Evolutionary conservation across 2,888 invertebrate species (phyloP).

Genomic region (Limnephilus marmoratus): DNA sequence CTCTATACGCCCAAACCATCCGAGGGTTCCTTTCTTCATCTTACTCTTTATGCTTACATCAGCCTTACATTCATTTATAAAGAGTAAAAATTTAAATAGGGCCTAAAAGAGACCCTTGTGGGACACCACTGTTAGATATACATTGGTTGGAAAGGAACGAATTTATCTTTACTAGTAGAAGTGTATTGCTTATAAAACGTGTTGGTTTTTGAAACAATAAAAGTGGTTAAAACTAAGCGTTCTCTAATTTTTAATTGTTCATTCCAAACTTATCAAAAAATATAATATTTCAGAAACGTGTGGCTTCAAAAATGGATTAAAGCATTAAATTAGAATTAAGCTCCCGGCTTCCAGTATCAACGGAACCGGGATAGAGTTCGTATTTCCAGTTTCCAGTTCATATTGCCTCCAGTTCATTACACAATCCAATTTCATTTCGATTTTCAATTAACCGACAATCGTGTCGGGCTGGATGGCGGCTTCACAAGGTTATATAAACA

Average conservation of each 20-base stretch:
- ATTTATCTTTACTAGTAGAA: no score
- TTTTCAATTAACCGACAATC: slow-evolving; percentile 34
- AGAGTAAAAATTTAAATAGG: no score
- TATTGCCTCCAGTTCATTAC: slow-evolving; percentile 22
- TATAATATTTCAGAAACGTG: neutral
- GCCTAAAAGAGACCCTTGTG: no score
- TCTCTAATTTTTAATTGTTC: neutral
- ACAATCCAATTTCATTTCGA: slow-evolving; percentile 34
- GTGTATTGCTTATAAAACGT: no score
- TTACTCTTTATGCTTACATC: no score
- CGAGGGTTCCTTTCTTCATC: no score
- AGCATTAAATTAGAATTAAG: neutral
- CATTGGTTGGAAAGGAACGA: no score
- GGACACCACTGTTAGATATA: no score
- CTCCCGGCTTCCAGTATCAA: neutral
- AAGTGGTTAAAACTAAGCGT: no score
- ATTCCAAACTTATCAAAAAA: neutral
- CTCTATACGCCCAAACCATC: no score
- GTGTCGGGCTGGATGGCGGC: neutral
- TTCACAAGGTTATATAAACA: neutral
- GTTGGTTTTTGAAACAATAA: no score
- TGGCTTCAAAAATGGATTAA: neutral
- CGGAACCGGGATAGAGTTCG: neutral
- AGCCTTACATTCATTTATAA: no score
- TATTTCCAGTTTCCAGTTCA: neutral